Evolutionary conservation across 2,888 invertebrate genomes (phyloP).

Genomic region (Xestobium rufovillosum): DNA sequence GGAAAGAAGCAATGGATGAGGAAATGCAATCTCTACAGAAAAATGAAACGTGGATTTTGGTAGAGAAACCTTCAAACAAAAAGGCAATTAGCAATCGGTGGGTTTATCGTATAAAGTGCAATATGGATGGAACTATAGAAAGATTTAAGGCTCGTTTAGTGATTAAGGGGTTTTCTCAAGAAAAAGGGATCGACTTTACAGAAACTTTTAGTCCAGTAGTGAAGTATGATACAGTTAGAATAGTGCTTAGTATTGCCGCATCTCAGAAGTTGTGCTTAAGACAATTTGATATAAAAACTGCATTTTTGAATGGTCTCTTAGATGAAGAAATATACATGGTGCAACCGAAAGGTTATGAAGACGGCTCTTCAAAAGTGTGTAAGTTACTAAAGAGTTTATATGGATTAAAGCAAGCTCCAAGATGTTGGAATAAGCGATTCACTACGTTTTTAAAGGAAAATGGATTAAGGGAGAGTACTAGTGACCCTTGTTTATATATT

Average conservation of each 20-base stretch:
- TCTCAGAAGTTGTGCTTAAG: constrained; percentile 19
- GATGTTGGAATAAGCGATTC: constrained; percentile 32
- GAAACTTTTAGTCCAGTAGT: constrained; percentile 32
- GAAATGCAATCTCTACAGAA: too few relatives aligned
- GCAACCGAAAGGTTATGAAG: constrained; percentile 31
- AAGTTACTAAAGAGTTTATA: constrained; percentile 30
- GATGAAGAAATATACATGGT: constrained; percentile 32
- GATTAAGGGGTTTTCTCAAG: constrained; percentile 25
- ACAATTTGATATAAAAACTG: constrained; percentile 32
- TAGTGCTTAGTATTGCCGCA: constrained; percentile 25
- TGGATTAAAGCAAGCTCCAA: constrained; percentile 34
- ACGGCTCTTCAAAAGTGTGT: constrained; percentile 28
- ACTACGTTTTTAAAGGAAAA: constrained; percentile 17
- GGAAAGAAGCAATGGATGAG: too few relatives aligned
- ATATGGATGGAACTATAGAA: constrained; percentile 25
- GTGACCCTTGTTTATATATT: constrained; percentile 10
- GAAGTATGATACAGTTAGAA: constrained; percentile 25
- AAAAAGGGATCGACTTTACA: constrained; percentile 26
- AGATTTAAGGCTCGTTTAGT: constrained; percentile 30
- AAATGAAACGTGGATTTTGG: constrained; percentile 22
- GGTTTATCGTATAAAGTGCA: constrained; percentile 19
- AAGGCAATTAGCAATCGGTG: constrained; percentile 18
- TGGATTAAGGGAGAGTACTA: constrained; percentile 3
- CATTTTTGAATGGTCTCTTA: constrained; percentile 28
- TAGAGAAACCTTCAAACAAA: constrained; percentile 15